These are phyloP conservation scores for Brachyptera risi DNA, from an alignment of 2,888 invertebrate species.

Conservation along the genomic window DNA sequence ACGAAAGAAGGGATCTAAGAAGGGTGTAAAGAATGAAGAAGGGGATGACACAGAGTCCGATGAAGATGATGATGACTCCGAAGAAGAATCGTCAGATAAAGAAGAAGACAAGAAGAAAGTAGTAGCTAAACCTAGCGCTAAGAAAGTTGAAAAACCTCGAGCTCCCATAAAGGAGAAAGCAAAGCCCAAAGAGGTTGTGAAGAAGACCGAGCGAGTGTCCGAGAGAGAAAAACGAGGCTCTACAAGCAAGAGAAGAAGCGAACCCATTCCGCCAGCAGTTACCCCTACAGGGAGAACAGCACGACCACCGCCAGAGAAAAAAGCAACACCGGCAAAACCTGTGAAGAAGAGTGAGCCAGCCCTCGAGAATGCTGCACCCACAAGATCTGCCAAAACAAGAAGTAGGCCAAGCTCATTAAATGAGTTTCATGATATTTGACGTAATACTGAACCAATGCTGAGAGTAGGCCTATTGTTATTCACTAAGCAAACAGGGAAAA, in stretches of 20 bases:
- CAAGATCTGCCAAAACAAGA: constrained; percentile 30
- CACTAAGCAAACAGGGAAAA: too few relatives aligned
- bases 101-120: constrained; percentile 22
- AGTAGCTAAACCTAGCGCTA: neutral
- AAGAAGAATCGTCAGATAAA: constrained; percentile 14
- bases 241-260: constrained; percentile 24
- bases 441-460: too few relatives aligned
- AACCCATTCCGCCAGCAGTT: constrained; percentile 10
- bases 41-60: constrained; percentile 21
- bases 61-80: constrained; percentile 15
- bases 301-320: constrained; percentile 24
- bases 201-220: constrained; percentile 19
- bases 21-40: constrained; percentile 21
- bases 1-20: constrained; percentile 37
- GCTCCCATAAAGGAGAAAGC: constrained; percentile 21
- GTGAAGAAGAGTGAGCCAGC: constrained; percentile 28
- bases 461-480: too few relatives aligned
- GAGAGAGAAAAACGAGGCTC: constrained; percentile 22
- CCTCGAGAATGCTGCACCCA: constrained; percentile 23
- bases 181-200: constrained; percentile 23
- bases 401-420: too few relatives aligned
- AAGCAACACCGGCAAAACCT: constrained; percentile 19
- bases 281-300: constrained; percentile 6
- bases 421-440: too few relatives aligned
- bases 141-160: constrained; percentile 29